Base-by-base conservation (phyloP, 2,888 invertebrate species). In the Latheticus oryzae region DNA sequence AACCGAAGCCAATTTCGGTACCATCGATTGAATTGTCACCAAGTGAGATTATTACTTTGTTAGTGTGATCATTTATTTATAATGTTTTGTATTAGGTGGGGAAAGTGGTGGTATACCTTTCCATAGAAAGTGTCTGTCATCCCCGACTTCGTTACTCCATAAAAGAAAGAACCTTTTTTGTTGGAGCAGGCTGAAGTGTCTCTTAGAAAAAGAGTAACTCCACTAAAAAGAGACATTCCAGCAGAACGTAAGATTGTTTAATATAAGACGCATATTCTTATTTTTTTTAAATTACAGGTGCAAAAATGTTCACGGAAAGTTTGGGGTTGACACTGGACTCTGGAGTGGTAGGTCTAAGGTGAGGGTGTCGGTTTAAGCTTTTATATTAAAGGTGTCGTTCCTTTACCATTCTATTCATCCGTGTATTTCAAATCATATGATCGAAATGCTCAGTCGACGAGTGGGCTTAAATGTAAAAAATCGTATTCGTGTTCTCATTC, bases 351-450 rank as follows among this genome's bases (percentile, higher is more conserved):
- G 24, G 24, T n/a, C 24, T 2, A 8, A 5, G 24, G 3, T n/a
- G 24, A 9, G 5, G 3, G 24, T 24, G 24, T 24, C 9, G 24
- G 24, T 3, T 2, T 5, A 5, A 9, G 24, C 24, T 24, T 24
- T 24, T 5, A 5, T 2, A 5, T 24, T 24, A 9, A 24, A 24
- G 24, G 24, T 24, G 24, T 24, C 9, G 24, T 2, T 24, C 24
- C n/a, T 5, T 24, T 24, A 24, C 24, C 24, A n/a, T 9, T 3
- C 21, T 16, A 24, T 42, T 2, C 9, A 12, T 28, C 42, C 42
- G 9, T 23, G 42, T 5, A 42, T 42, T 24, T 42, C 24, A 11
- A 16, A 42, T 9, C 24, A 11, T 2, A 32, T 24, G 21, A 12
- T 42, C 12, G 4, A 35, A 4, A 26, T 42, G 5, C 26, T 42